phyloP scores from a whole-genome alignment of 2,113 vertebrate species.

The Lutjanus erythropterus region DNA sequence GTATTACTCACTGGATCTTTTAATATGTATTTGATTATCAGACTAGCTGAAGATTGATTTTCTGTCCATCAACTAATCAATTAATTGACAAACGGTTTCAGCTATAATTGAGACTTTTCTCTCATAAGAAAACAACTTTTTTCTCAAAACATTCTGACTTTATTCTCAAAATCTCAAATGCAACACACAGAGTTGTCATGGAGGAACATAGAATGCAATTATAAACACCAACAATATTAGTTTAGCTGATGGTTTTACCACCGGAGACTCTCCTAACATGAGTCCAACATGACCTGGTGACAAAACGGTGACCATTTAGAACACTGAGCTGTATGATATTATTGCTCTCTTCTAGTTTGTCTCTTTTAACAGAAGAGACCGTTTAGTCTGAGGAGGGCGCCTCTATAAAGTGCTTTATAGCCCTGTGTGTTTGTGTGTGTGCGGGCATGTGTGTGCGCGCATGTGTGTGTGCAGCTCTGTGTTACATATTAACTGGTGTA shows the following conservation, averaged over 20 bases:
- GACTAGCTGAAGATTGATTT: neutral
- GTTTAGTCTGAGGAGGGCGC: neutral
- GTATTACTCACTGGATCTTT: too few species aligned
- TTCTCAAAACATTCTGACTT: neutral
- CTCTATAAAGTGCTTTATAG: conserved; percentile 25
- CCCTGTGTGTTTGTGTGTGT: conserved; percentile 18
- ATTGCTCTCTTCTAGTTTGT: neutral
- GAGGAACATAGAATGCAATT: too few species aligned
- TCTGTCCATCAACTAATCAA: neutral
- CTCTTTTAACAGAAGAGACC: neutral
- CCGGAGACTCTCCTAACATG: neutral
- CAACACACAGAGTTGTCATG: neutral
- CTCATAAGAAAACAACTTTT: neutral
- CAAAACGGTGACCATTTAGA: neutral
- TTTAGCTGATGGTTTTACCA: neutral
- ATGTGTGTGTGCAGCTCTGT: conserved; percentile 11
- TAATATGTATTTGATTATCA: neutral
- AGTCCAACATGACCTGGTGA: neutral
- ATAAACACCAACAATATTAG: neutral
- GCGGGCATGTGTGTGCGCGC: conserved; percentile 18
- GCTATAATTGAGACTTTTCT: neutral
- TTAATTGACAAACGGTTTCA: neutral
- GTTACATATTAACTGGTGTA: conserved; percentile 59
- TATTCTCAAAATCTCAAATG: neutral
- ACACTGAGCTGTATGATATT: neutral